Conservation (phyloP, 2,797 vertebrate species). For the Xerus rutilus region DNA sequence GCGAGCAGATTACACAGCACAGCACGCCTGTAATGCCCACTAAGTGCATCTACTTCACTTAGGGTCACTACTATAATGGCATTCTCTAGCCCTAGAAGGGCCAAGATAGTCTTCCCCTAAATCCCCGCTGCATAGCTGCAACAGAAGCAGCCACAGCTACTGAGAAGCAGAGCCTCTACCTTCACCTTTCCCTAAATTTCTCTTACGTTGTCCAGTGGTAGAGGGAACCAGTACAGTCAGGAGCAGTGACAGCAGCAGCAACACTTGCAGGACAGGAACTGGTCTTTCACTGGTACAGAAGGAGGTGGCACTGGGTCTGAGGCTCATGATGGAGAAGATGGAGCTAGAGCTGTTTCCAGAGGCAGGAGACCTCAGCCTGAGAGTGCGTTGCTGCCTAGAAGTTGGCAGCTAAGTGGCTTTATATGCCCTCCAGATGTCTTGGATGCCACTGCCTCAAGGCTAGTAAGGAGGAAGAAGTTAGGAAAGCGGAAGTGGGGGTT, state of each 20-base stretch:
- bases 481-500: background rate
- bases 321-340: slow-evolving; percentile 32
- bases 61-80: background rate
- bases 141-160: background rate
- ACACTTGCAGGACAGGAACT: background rate
- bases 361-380: background rate
- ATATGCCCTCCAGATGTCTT: background rate
- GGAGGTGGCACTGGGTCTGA: background rate
- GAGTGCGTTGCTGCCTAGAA: background rate
- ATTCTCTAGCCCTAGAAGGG: no score
- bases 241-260: slow-evolving; percentile 23
- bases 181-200: background rate
- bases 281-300: background rate
- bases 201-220: slow-evolving; percentile 28
- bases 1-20: background rate
- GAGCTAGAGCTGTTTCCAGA: background rate
- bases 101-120: background rate
- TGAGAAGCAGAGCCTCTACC: background rate
- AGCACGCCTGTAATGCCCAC: fast-evolving
- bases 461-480: background rate
- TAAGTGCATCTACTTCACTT: background rate
- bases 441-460: background rate
- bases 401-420: background rate
- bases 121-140: no score
- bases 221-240: background rate